Conservation (phyloP, 2,888 invertebrate genomes). For the Chrysolina oricalcia region DNA sequence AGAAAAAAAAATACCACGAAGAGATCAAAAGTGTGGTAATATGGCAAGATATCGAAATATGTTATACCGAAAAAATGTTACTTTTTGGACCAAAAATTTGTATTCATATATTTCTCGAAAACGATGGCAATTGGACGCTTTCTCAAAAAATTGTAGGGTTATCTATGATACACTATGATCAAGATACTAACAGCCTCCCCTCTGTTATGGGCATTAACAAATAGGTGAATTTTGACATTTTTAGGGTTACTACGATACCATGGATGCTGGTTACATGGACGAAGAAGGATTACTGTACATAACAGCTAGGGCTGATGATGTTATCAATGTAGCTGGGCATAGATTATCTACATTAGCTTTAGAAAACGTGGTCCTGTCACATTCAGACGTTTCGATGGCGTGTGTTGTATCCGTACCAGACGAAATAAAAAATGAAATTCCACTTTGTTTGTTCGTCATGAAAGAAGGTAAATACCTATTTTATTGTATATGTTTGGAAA, state of each 20-base stretch:
- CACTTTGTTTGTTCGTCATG: conserved; percentile 89
- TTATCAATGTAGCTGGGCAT: conserved; percentile 96
- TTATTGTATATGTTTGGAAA: no score
- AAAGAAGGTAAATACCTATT: conserved; percentile 74
- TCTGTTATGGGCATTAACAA: no score
- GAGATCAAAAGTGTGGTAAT: no score
- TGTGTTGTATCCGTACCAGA: conserved; percentile 94
- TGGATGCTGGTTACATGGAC: conserved; percentile 94
- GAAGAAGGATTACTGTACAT: conserved; percentile 90
- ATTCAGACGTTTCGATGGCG: conserved; percentile 88
- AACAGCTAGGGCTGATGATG: conserved; percentile 93
- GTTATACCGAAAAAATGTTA: no score
- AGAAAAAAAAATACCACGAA: no score
- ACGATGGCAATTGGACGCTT: no score
- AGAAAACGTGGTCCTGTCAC: conserved; percentile 92
- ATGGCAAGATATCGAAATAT: no score
- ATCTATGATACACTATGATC: no score
- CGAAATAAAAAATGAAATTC: conserved; percentile 91
- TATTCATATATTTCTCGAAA: no score
- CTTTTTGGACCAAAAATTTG: no score
- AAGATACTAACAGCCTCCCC: no score
- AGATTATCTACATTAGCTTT: conserved; percentile 90
- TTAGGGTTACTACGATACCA: conserved; percentile 93
- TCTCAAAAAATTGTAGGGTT: no score
- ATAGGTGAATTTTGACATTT: background rate